Conservation (phyloP, 2,113 vertebrate genomes). For the Apistogramma diplotaenia region DNA sequence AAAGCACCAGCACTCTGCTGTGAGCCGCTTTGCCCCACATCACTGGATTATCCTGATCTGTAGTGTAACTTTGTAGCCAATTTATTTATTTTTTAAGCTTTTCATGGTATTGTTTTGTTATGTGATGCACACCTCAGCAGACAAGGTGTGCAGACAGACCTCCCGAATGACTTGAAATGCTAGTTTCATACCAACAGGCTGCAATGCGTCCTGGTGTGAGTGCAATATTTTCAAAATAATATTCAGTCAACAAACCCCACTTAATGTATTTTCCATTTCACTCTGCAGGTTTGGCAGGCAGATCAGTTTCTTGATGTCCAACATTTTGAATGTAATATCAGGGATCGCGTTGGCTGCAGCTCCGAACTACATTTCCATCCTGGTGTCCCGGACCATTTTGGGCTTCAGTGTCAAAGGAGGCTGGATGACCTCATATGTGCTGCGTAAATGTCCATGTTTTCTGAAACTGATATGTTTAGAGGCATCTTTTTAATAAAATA, state of each 20-base stretch:
- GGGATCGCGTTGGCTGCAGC: conserved; percentile 83
- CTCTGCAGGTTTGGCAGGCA: conserved; percentile 85
- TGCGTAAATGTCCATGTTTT: conserved; percentile 75
- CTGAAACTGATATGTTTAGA: background rate
- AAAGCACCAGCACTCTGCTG: too few species aligned
- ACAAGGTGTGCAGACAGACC: too few species aligned
- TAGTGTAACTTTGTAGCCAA: too few species aligned
- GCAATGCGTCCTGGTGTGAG: background rate
- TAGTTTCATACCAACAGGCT: background rate
- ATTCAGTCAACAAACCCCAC: background rate
- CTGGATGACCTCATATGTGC: conserved; percentile 88
- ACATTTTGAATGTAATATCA: conserved; percentile 77
- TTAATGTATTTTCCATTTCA: background rate
- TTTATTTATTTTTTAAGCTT: too few species aligned
- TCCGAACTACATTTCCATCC: conserved; percentile 82
- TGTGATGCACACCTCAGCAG: too few species aligned
- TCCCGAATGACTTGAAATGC: too few species aligned
- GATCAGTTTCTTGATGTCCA: conserved; percentile 83
- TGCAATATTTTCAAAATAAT: background rate
- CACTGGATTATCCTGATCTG: too few species aligned
- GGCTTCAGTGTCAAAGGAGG: conserved; percentile 89
- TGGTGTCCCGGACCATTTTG: conserved; percentile 85
- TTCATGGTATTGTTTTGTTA: too few species aligned
- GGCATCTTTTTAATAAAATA: background rate
- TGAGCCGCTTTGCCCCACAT: too few species aligned